Conservation (phyloP, 2,888 invertebrate species). For the Trypoxylon attenuatum region DNA sequence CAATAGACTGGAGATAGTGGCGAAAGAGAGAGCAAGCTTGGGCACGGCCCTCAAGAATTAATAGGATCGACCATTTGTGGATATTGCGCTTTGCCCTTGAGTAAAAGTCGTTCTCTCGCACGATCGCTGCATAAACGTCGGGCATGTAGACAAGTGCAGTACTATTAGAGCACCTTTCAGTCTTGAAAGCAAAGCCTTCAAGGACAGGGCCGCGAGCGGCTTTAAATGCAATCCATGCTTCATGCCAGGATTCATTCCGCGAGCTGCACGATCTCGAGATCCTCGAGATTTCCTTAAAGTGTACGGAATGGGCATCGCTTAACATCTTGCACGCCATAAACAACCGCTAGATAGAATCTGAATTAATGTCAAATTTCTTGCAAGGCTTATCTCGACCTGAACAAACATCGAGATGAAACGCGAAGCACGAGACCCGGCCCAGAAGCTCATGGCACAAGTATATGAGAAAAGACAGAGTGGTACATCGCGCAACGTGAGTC, state of each 20-base stretch:
- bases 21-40: too few relatives aligned
- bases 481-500: too few relatives aligned
- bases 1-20: too few relatives aligned
- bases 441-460: too few relatives aligned
- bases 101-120: too few relatives aligned
- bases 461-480: too few relatives aligned
- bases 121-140: background rate
- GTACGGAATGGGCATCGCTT: too few relatives aligned
- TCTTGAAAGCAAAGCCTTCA: background rate
- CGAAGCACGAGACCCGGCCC: too few relatives aligned
- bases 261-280: background rate
- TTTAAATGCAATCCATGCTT: background rate
- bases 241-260: background rate
- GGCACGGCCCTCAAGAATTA: background rate
- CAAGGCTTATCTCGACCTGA: too few relatives aligned
- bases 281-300: conserved; percentile 5
- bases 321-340: too few relatives aligned
- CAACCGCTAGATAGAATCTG: background rate
- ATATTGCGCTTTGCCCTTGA: background rate
- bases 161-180: background rate
- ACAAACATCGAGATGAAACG: too few relatives aligned
- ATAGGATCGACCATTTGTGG: background rate
- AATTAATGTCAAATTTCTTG: too few relatives aligned
- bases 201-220: conserved; percentile 3
- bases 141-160: background rate